phyloP scores from a whole-genome alignment of 2,113 vertebrate species.

The Rhynchomys soricoides region DNA sequence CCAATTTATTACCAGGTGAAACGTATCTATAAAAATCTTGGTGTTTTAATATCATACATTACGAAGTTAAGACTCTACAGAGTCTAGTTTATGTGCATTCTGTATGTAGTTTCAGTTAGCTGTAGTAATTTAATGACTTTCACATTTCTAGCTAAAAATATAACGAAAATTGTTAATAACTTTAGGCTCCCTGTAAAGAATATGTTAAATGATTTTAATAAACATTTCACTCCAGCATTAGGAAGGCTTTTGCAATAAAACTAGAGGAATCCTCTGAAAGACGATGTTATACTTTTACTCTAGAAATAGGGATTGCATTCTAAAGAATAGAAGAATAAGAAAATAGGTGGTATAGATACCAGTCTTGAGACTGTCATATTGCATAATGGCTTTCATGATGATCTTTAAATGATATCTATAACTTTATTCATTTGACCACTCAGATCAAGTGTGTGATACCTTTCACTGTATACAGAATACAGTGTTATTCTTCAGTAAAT shows the following conservation, averaged over 20 bases:
- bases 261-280: not conserved
- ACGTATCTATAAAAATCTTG: not conserved
- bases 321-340: conserved; percentile 65
- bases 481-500: conserved; percentile 66
- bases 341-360: conserved; percentile 42
- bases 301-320: not conserved
- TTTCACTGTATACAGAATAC: not conserved
- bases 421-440: conserved; percentile 64
- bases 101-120: conserved; percentile 31
- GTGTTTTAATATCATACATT: not conserved
- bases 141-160: conserved; percentile 51
- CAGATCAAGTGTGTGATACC: conserved; percentile 65
- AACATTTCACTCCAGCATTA: conserved; percentile 21
- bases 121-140: conserved; percentile 29
- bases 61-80: not conserved
- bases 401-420: conserved; percentile 59
- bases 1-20: conserved; percentile 21
- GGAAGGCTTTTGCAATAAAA: conserved; percentile 46
- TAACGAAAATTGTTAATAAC: conserved; percentile 57
- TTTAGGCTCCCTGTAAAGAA: conserved; percentile 49
- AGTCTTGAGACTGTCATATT: not conserved
- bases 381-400: conserved; percentile 62
- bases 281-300: not conserved
- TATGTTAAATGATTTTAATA: conserved; percentile 76
- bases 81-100: conserved; percentile 36